phyloP scores from a whole-genome alignment of 2,797 vertebrate species.

The Antennarius maculatus region DNA sequence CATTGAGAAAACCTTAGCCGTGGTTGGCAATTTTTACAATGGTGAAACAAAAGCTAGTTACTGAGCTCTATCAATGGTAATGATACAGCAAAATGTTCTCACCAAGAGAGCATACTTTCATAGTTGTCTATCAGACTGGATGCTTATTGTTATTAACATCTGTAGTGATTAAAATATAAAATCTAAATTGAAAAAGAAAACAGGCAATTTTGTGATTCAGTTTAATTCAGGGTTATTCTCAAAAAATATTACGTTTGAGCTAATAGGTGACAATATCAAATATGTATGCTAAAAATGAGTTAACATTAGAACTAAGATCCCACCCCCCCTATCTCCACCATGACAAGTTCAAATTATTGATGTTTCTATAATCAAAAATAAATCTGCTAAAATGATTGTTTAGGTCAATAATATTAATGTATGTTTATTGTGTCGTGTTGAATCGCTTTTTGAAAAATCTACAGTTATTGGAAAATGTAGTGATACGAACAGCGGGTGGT shows the following conservation, averaged over 20 bases:
- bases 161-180: background rate
- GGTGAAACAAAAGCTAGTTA: background rate
- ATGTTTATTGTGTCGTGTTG: slow-evolving; percentile 24
- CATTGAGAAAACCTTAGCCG: background rate
- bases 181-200: background rate
- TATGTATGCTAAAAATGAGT: no score
- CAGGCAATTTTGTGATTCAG: background rate
- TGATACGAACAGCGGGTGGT: slow-evolving; percentile 43
- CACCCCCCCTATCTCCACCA: no score
- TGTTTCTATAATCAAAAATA: slow-evolving; percentile 1
- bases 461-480: slow-evolving; percentile 37
- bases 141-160: background rate
- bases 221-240: no score
- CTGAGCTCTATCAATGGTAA: no score
- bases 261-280: no score
- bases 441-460: slow-evolving; percentile 23
- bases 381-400: background rate
- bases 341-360: no score
- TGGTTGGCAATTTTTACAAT: background rate
- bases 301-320: no score
- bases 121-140: no score
- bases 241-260: background rate
- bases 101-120: no score
- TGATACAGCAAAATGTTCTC: no score
- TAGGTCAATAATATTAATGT: slow-evolving; percentile 2